These are phyloP conservation scores for Tapirus indicus DNA, from an alignment of 2,797 vertebrate species.

Conservation along the genomic window DNA sequence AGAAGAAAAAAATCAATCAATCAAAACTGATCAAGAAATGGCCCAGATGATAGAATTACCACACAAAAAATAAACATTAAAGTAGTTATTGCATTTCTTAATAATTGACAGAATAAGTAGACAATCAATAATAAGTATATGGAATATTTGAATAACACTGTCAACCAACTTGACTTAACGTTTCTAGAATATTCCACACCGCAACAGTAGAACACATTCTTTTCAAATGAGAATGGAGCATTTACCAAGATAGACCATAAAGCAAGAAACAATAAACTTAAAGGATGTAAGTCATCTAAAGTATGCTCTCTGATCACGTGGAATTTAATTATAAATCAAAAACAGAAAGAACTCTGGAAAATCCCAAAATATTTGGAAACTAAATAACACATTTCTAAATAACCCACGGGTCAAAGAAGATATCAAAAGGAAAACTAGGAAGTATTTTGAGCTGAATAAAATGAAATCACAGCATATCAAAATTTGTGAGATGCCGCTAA, in stretches of 20 bases:
- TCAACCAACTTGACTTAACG: not conserved
- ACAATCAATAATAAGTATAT: not conserved
- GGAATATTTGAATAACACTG: not conserved
- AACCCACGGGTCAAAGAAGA: not conserved
- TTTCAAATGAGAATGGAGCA: not conserved
- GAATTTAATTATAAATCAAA: conserved; percentile 1
- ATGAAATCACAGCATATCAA: not conserved
- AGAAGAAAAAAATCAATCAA: not conserved
- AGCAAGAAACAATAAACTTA: not conserved
- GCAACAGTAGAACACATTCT: not conserved
- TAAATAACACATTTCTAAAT: not conserved
- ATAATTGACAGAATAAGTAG: not conserved
- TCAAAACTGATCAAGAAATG: not conserved
- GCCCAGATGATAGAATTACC: not conserved
- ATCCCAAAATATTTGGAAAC: not conserved
- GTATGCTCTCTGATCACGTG: not conserved
- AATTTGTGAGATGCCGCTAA: not conserved
- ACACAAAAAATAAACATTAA: not conserved
- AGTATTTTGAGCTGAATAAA: not conserved
- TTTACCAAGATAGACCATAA: not conserved
- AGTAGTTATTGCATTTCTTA: not conserved
- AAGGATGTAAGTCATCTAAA: not conserved
- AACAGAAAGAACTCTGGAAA: not conserved
- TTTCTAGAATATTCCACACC: not conserved
- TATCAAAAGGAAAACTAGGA: not conserved